Base-by-base conservation (phyloP, 2,888 invertebrate species). In the Anthrax anthrax region DNA sequence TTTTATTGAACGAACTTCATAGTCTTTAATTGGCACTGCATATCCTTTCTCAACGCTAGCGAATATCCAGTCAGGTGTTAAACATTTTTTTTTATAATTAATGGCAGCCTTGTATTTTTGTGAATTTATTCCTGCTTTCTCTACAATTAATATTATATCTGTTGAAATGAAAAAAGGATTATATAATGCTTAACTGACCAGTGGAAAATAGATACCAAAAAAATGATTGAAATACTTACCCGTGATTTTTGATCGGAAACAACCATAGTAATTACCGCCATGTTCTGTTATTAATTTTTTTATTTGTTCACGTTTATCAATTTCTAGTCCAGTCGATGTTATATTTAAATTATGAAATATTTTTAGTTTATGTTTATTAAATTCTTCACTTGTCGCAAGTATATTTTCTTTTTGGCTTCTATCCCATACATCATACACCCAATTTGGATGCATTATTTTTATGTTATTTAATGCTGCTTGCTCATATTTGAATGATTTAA, bases 351-450 rank as follows among this genome's bases (percentile, higher is more conserved):
- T 85, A 51, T 81, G 76, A 63, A 95, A 91, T 0, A 84, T 71
- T 0, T 84, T 84, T 60, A 77, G 53, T 14, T 64, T 68, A 54
- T 75, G 70, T 47, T 64, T 83, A 75, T 56, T 70, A 67, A 89
- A 90, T 44, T 76, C 73, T 0, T 69, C 51, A 51, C 84, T 81
- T 0, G 74, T 70, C 1, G 80, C 84, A 39, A 70, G 70, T 0
- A 84, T 65, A 54, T 77, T 78, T 44, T 73, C 67, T 1, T 64
- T 68, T 39, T 80, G 70, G 44, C 84, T 84, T 3, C 72, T 70
- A 14, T 81, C 70, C 91, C 91, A 95, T 0, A 91, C 81, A 0
- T 77, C 77, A 34, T 80, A 71, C 0, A 95, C 72, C 92, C 94
- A 95, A 16, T 77, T 72, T 10, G 77, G 74, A 5, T 76, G 73